Conservation (phyloP, 2,113 vertebrate species). For the Cryptotis parvus region DNA sequence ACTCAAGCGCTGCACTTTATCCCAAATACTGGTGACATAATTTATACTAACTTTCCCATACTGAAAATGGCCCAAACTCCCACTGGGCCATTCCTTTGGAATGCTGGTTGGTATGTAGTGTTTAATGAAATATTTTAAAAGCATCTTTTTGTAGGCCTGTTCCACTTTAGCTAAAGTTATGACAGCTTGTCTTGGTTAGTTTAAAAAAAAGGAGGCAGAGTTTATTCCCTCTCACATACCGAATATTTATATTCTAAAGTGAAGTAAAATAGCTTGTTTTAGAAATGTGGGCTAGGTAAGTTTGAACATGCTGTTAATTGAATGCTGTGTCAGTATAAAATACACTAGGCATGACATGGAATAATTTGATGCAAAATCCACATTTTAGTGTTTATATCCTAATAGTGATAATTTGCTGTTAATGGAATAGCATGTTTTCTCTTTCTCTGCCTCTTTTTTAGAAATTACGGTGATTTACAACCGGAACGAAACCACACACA, state of each 20-base stretch:
- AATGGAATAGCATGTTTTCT: background rate
- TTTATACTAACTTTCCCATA: slow-evolving; percentile 58
- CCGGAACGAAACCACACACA: background rate
- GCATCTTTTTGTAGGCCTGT: slow-evolving; percentile 66
- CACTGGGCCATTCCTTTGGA: slow-evolving; percentile 52
- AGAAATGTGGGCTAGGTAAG: background rate
- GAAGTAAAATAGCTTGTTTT: slow-evolving; percentile 36
- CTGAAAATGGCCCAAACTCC: slow-evolving; percentile 50
- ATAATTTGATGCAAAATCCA: slow-evolving; percentile 18
- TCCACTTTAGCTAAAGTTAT: slow-evolving; percentile 74
- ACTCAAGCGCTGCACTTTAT: slow-evolving; percentile 21
- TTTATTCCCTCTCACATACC: slow-evolving; percentile 42
- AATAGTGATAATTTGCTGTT: background rate
- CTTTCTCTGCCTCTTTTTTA: background rate
- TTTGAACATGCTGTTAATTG: background rate
- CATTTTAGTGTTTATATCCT: slow-evolving; percentile 9
- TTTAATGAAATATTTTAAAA: slow-evolving; percentile 75
- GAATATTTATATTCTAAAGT: slow-evolving; percentile 59
- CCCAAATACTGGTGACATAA: slow-evolving; percentile 12
- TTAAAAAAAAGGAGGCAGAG: slow-evolving; percentile 58
- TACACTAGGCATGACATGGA: slow-evolving; percentile 36
- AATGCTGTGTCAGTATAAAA: slow-evolving; percentile 33
- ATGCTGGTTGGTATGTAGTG: slow-evolving; percentile 47
- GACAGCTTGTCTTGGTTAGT: slow-evolving; percentile 68
- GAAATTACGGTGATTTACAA: background rate